Evolutionary conservation across 2,888 invertebrate species (phyloP), one percentile per base, ranked within the genome.

Genomic region (Pristionchus arcanus): DNA sequence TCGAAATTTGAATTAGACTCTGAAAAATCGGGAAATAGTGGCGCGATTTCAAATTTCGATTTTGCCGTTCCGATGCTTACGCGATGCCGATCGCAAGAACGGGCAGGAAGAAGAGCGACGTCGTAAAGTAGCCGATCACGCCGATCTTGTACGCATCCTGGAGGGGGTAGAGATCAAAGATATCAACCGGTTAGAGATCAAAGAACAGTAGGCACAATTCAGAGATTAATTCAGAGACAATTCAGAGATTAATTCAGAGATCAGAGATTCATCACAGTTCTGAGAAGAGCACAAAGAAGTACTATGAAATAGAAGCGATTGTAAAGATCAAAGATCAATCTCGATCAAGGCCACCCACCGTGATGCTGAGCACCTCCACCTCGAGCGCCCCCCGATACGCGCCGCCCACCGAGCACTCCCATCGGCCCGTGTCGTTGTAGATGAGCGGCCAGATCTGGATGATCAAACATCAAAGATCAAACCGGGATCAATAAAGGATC

Each of bases 361-460:
- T 55, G n/a, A 84, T 28, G 55, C 55, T 84, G 28, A 84, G 84
- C 55, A 84, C 84, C n/a, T 84, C 28, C 15, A 84, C n/a, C 55
- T 84, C 84, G 28, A 84, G 53, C 16, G 55, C 84, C 3, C 84
- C 84, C 21, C 31, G 1, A 19, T 84, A 84, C 19, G 21, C 37
- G n/a, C 84, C 84, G 21, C 49, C 49, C 28, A 59, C 84, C 16
- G 84, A n/a, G 84, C 84, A 84, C 34, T 84, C 84, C 84, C 84
- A 84, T n/a, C 84, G 28, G 21, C 84, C 84, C 16, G 84, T 19
- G 34, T 84, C 84, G 59, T 84, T 84, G 25, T 55, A 59, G 59
- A 59, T n/a, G 21, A 84, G 34, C 25, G 84, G 84, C 84, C 84
- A 84, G 59, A 84, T 84, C 84, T 84, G 31, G 21, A 59, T 19